Evolutionary conservation across 1,140 invertebrate species (phyloP).

Genomic region (Ephestia elutella): DNA sequence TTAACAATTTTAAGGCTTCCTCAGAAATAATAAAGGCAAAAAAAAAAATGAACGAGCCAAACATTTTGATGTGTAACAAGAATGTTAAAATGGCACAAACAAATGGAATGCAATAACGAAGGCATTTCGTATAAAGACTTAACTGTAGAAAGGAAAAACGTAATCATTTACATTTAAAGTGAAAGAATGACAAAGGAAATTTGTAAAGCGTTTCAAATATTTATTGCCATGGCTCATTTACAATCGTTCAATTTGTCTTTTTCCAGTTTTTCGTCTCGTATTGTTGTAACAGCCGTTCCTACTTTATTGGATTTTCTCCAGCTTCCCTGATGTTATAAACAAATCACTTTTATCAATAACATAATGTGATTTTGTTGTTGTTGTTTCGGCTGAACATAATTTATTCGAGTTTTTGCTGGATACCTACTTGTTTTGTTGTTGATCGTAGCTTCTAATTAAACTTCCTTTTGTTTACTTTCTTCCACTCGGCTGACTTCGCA

Average conservation of each 20-base stretch:
- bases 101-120: slow-evolving; percentile 11
- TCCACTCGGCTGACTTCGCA: slow-evolving; percentile 16
- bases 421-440: slow-evolving; percentile 9
- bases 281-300: slow-evolving; percentile 1
- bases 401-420: background rate
- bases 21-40: too few relatives aligned
- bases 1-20: too few relatives aligned
- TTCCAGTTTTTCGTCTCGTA: slow-evolving; percentile 8
- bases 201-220: slow-evolving; percentile 16
- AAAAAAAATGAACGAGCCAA: background rate
- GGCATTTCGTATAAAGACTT: slow-evolving; percentile 9
- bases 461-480: slow-evolving; percentile 22
- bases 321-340: background rate
- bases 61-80: background rate
- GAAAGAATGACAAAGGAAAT: slow-evolving; percentile 11
- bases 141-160: slow-evolving; percentile 6
- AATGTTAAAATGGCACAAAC: background rate
- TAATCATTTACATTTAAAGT: slow-evolving; percentile 13
- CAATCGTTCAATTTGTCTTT: slow-evolving; percentile 16
- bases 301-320: slow-evolving; percentile 7
- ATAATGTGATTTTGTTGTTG: background rate
- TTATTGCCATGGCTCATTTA: slow-evolving; percentile 15
- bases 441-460: slow-evolving; percentile 25
- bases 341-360: background rate
- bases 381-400: background rate